phyloP scores from a whole-genome alignment of 2,797 vertebrate genomes.

The Brachymystax lenok region DNA sequence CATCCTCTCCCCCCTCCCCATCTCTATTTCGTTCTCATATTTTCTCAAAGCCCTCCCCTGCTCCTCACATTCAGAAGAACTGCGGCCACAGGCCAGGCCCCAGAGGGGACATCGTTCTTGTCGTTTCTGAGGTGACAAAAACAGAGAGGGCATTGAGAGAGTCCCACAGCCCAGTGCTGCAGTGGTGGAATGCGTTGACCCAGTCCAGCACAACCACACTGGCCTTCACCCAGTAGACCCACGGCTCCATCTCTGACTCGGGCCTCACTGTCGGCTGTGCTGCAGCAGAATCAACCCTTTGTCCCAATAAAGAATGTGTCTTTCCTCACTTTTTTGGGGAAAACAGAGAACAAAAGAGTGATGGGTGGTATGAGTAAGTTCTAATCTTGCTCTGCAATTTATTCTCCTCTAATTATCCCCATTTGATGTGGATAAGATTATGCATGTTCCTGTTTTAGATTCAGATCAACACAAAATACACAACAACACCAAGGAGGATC shows the following conservation, averaged over 20 bases:
- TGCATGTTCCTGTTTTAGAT: constrained; percentile 59
- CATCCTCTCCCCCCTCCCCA: constrained; percentile 3
- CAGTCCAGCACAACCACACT: constrained; percentile 32
- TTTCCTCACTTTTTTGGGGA: constrained; percentile 54
- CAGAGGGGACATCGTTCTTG: constrained; percentile 58
- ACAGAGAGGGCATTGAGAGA: constrained; percentile 69
- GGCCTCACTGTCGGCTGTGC: constrained; percentile 46
- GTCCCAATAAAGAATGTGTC: constrained; percentile 67
- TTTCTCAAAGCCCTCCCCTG: neutral
- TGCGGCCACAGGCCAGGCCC: neutral
- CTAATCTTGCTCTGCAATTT: constrained; percentile 53
- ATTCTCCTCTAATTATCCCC: constrained; percentile 39
- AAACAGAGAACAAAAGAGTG: constrained; percentile 46
- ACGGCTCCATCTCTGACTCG: constrained; percentile 63
- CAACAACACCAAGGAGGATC: constrained; percentile 23
- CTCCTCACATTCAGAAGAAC: neutral
- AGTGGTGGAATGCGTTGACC: constrained; percentile 61
- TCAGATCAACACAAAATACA: constrained; percentile 30
- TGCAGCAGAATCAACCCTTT: constrained; percentile 68
- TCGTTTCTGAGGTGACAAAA: constrained; percentile 71
- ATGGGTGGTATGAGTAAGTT: constrained; percentile 47
- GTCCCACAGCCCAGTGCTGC: constrained; percentile 50
- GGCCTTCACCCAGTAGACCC: constrained; percentile 47
- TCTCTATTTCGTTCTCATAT: neutral
- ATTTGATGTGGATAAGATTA: constrained; percentile 17